A percentile compares a stretch with the other conserved stretches of the same genome.
phyloP scores from a whole-genome alignment of 1,140 invertebrate genomes.

The Acromyrmex charruanus region DNA sequence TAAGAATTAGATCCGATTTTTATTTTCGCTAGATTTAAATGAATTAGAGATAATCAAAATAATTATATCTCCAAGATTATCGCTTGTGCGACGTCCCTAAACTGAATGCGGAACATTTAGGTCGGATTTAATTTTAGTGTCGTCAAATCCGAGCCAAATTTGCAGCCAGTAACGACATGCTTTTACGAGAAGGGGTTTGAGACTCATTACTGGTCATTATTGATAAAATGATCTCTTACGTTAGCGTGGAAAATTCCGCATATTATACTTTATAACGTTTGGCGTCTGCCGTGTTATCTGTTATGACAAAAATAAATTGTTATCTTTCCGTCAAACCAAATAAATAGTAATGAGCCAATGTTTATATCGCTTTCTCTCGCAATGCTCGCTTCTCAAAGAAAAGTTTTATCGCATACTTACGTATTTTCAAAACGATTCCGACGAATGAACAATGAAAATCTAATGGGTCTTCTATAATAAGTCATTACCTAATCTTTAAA shows the following conservation, averaged over 20 bases:
- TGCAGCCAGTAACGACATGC: background rate
- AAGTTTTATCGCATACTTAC: background rate
- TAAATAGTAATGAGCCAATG: constrained; percentile 33
- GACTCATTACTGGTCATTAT: background rate
- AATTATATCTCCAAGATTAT: background rate
- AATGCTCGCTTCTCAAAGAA: background rate
- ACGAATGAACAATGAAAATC: constrained; percentile 15
- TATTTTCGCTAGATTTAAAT: background rate
- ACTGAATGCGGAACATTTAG: constrained; percentile 41
- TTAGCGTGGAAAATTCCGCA: background rate
- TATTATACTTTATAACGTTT: background rate
- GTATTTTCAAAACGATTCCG: background rate
- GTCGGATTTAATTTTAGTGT: constrained; percentile 64
- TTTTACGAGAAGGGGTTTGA: background rate
- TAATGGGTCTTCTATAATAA: no score
- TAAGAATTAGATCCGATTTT: no score
- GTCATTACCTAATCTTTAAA: no score
- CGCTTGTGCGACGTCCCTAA: background rate
- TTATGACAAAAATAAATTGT: constrained; percentile 55
- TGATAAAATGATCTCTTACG: background rate
- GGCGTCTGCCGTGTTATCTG: constrained; percentile 35
- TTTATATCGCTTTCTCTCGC: background rate
- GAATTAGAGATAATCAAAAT: background rate
- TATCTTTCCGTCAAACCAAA: constrained; percentile 35
- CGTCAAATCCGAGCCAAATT: constrained; percentile 57